Evolutionary conservation across 2,113 vertebrate genomes (phyloP).

Genomic region (Petroica traversi): DNA sequence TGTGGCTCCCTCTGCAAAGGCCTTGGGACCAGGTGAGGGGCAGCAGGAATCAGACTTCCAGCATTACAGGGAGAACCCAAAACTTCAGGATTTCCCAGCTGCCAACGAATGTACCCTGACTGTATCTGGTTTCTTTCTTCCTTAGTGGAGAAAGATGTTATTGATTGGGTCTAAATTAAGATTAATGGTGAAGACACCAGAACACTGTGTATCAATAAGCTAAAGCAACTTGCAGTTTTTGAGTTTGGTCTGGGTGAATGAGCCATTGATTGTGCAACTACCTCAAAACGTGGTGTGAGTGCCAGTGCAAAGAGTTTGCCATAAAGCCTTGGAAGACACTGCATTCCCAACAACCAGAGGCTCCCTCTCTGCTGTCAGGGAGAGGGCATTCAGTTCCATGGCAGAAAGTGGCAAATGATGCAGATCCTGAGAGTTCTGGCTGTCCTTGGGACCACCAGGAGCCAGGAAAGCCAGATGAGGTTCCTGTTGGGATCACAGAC

Average conservation of each 20-base stretch:
- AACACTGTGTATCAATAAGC: background rate
- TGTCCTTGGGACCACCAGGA: accelerated
- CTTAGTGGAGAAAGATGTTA: background rate
- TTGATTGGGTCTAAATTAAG: background rate
- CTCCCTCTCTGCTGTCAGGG: background rate
- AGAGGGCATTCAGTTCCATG: accelerated
- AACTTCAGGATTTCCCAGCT: background rate
- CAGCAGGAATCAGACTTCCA: background rate
- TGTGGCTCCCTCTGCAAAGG: background rate
- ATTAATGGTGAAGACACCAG: background rate
- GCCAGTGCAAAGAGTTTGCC: background rate
- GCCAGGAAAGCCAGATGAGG: background rate
- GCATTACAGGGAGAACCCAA: accelerated
- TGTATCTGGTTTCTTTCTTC: background rate
- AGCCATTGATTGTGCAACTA: background rate
- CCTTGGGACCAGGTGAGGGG: accelerated
- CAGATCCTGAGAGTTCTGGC: background rate
- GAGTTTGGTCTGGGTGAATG: background rate
- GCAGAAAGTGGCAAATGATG: accelerated
- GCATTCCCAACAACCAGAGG: background rate
- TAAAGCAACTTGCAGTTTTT: background rate
- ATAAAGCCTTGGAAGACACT: background rate
- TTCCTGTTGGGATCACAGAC: background rate
- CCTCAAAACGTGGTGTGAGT: background rate
- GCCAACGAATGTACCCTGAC: background rate